These are phyloP conservation scores for Pipistrellus nathusii DNA, from an alignment of 2,797 vertebrate genomes.

Conservation along the genomic window DNA sequence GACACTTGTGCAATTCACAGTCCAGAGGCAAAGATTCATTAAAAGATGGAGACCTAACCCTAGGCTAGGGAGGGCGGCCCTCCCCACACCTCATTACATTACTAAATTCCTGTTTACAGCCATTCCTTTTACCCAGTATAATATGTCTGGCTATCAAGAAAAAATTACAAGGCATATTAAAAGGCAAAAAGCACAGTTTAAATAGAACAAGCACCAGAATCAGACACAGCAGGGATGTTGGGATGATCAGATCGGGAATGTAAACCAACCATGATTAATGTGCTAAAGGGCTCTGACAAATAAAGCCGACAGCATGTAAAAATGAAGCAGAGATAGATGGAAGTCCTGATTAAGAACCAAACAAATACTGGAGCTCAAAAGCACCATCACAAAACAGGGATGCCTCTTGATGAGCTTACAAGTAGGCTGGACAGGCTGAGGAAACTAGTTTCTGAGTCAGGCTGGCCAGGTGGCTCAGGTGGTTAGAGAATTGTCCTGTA, in stretches of 20 bases:
- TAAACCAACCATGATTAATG: neutral
- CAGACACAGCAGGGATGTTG: neutral
- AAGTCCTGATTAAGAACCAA: neutral
- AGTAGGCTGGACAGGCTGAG: neutral
- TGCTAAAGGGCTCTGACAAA: neutral
- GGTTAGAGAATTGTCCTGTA: neutral
- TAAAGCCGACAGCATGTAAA: neutral
- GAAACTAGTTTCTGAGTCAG: neutral
- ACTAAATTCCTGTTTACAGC: neutral
- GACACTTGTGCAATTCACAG: neutral
- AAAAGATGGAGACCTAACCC: neutral
- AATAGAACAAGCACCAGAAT: neutral
- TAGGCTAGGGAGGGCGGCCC: neutral
- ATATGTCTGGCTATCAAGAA: neutral
- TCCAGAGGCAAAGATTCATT: neutral
- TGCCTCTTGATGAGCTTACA: neutral
- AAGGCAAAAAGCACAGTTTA: neutral
- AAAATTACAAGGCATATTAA: neutral
- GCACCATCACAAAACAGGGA: neutral
- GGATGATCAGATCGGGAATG: neutral
- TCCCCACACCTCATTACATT: neutral
- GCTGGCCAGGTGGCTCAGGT: neutral
- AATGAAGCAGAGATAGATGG: neutral
- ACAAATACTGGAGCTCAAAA: neutral
- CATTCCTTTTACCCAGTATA: neutral